Percentiles rank a stretch among this genome's conserved stretches.
Conservation (phyloP, 2,113 vertebrate species). For the Xyrauchen texanus region DNA sequence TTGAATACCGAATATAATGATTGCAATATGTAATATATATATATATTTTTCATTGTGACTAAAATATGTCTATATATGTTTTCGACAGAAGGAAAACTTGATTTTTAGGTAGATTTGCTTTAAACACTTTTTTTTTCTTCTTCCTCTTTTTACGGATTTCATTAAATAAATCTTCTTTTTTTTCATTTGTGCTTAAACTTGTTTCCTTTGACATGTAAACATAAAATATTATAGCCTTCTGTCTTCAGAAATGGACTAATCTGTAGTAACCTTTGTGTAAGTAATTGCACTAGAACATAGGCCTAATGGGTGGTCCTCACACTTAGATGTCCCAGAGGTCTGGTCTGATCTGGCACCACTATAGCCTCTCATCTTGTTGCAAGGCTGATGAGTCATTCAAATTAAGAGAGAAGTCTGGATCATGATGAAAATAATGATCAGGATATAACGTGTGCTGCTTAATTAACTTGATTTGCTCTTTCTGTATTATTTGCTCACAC, state of each 20-base stretch:
- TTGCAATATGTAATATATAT: neutral
- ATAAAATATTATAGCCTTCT: neutral
- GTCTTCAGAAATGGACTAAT: neutral
- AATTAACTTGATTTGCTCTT: too few relatives aligned
- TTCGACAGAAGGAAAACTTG: neutral
- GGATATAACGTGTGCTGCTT: neutral
- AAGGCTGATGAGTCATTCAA: slow-evolving; percentile 12
- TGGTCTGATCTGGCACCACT: neutral
- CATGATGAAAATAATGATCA: neutral
- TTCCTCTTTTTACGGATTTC: too few relatives aligned
- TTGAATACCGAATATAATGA: neutral
- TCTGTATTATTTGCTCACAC: too few relatives aligned
- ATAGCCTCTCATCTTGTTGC: neutral
- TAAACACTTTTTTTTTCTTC: too few relatives aligned
- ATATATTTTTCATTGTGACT: neutral
- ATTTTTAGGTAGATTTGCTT: neutral
- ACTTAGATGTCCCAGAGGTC: slow-evolving; percentile 5
- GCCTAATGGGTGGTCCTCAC: slow-evolving; percentile 1
- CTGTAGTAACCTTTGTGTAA: slow-evolving; percentile 14
- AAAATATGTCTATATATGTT: neutral
- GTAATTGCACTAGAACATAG: neutral
- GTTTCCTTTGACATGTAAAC: too few relatives aligned
- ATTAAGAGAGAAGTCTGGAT: neutral
- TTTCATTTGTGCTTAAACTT: neutral
- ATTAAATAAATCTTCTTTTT: too few relatives aligned